These are phyloP conservation scores for Tetranychus truncatus DNA, from an alignment of 2,888 invertebrate genomes.

Conservation along the genomic window DNA sequence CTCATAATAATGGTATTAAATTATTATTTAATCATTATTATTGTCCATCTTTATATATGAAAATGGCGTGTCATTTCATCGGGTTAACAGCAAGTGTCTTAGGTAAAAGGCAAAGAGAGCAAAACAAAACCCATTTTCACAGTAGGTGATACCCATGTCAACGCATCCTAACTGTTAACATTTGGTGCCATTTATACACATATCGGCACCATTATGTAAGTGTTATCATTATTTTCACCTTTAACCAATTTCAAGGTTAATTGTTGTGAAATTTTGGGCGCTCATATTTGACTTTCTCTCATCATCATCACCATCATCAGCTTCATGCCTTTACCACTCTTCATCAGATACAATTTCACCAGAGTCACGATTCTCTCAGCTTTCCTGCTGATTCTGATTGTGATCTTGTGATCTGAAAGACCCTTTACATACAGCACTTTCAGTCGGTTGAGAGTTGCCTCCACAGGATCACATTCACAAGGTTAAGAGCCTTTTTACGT, in stretches of 20 bases:
- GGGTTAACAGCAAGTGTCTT: neutral
- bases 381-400: neutral
- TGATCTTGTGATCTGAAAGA: neutral
- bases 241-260: neutral
- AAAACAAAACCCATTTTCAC: neutral
- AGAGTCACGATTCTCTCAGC: neutral
- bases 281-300: neutral
- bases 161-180: too few species aligned
- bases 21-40: neutral
- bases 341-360: neutral
- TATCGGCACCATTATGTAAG: neutral
- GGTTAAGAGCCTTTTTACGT: too few species aligned
- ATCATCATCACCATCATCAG: neutral
- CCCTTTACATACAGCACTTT: too few species aligned
- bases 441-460: too few species aligned
- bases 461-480: too few species aligned
- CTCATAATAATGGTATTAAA: neutral
- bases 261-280: neutral
- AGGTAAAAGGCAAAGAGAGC: neutral
- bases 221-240: neutral
- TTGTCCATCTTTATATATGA: neutral
- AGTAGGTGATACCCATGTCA: neutral
- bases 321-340: neutral
- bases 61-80: conserved; percentile 4
- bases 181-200: neutral